These are phyloP conservation scores for Apostichopus japonicus DNA, from an alignment of 35 echinoderm and acorn worm genomes.

Conservation along the genomic window DNA sequence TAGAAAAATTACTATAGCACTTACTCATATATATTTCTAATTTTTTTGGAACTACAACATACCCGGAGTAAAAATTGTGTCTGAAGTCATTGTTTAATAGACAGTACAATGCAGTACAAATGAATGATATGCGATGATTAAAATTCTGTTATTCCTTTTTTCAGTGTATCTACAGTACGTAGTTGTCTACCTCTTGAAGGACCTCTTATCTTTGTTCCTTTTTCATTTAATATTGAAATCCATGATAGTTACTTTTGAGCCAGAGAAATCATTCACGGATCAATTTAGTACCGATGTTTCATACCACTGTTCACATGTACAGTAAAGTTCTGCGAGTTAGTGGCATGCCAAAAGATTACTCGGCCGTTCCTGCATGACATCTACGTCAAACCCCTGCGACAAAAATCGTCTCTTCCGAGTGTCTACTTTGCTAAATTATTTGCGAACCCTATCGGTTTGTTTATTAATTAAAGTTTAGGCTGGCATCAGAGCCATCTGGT, in stretches of 20 bases:
- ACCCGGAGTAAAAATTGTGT: too few species aligned
- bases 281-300: neutral
- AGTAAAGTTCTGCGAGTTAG: neutral
- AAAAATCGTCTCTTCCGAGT: neutral
- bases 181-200: too few species aligned
- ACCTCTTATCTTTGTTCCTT: neutral
- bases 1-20: too few species aligned
- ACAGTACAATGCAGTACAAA: too few species aligned
- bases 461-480: neutral
- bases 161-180: too few species aligned
- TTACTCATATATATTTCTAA: too few species aligned
- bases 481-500: slow-evolving; percentile 2
- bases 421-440: neutral
- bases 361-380: neutral
- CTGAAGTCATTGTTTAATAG: too few species aligned
- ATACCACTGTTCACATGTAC: neutral
- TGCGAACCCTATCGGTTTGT: neutral
- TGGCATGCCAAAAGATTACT: neutral
- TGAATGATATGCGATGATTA: too few species aligned
- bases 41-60: too few species aligned
- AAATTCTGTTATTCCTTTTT: too few species aligned
- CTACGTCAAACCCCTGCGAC: neutral
- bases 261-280: neutral
- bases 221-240: neutral
- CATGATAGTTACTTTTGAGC: neutral